Evolutionary conservation across 1,140 invertebrate species (phyloP).

Genomic region (Megathymus violae): DNA sequence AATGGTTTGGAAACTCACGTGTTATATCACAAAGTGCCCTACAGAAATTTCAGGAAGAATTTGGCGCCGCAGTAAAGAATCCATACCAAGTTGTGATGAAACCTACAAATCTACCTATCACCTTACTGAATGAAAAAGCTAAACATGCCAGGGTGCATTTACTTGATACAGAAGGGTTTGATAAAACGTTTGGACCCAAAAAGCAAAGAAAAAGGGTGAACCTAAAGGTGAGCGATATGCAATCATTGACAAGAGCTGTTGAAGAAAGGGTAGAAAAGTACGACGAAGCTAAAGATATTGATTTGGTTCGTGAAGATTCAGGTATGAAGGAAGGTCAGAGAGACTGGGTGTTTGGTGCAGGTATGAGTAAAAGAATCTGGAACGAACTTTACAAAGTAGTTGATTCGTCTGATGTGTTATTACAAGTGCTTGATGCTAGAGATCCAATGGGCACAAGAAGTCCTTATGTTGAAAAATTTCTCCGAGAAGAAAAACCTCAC

Average conservation of each 20-base stretch:
- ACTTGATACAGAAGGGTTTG: constrained; percentile 97
- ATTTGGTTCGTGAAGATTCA: constrained; percentile 92
- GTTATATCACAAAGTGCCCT: constrained; percentile 97
- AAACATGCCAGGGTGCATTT: constrained; percentile 96
- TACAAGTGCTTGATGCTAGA: constrained; percentile 97
- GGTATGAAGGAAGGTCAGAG: constrained; percentile 89
- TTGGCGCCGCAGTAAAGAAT: constrained; percentile 96
- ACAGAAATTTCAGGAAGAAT: constrained; percentile 98
- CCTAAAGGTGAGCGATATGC: constrained; percentile 89
- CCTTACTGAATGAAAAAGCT: constrained; percentile 96
- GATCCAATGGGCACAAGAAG: constrained; percentile 98
- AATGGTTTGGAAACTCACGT: constrained; percentile 98
- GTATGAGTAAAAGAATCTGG: constrained; percentile 99
- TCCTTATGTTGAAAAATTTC: constrained; percentile 95
- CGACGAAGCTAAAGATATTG: constrained; percentile 90
- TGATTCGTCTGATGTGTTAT: constrained; percentile 98
- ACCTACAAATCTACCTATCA: constrained; percentile 96
- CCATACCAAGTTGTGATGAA: constrained; percentile 99
- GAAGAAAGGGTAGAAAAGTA: constrained; percentile 91
- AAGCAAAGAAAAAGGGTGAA: constrained; percentile 96
- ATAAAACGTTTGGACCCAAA: constrained; percentile 97
- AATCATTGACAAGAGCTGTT: constrained; percentile 88
- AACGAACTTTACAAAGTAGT: constrained; percentile 99
- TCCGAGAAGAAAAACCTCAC: constrained; percentile 95
- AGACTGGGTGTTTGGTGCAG: constrained; percentile 95